phyloP scores from a whole-genome alignment of 1,140 invertebrate species.

The Nomia melanderi region DNA sequence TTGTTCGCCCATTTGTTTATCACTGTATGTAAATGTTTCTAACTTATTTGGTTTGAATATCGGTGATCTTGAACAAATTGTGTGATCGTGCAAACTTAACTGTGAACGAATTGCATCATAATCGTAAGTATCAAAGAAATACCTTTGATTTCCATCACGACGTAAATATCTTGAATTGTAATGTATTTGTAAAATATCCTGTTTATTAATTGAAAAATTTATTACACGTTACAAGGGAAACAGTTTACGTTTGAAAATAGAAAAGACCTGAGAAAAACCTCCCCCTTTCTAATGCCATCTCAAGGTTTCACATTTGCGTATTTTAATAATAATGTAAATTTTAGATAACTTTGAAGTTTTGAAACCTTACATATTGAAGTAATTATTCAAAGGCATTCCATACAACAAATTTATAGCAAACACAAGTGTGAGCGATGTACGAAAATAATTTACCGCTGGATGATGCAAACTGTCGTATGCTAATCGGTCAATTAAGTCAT shows the following conservation, averaged over 20 bases:
- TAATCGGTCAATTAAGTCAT: conserved; percentile 73
- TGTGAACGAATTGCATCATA: conserved; percentile 3
- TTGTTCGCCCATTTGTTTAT: neutral
- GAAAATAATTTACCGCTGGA: conserved; percentile 70
- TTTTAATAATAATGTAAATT: neutral
- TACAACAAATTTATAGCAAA: neutral
- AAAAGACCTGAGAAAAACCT: neutral
- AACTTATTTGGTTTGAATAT: neutral
- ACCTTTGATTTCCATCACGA: neutral
- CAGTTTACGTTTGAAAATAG: neutral
- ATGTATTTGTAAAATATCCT: conserved; percentile 46
- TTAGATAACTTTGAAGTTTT: neutral
- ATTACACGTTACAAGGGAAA: neutral
- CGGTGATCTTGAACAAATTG: neutral
- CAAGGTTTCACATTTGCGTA: neutral
- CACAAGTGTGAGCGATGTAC: neutral
- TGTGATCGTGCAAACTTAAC: neutral
- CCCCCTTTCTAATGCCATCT: neutral
- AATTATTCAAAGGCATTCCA: neutral
- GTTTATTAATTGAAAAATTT: conserved; percentile 6
- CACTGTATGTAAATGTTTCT: neutral
- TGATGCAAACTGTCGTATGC: conserved; percentile 75
- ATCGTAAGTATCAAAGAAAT: conserved; percentile 16
- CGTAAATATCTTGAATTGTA: neutral
- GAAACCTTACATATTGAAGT: neutral